Conservation (phyloP, 2,113 vertebrate genomes). For the Cryptomyrus ogoouensis region DNA sequence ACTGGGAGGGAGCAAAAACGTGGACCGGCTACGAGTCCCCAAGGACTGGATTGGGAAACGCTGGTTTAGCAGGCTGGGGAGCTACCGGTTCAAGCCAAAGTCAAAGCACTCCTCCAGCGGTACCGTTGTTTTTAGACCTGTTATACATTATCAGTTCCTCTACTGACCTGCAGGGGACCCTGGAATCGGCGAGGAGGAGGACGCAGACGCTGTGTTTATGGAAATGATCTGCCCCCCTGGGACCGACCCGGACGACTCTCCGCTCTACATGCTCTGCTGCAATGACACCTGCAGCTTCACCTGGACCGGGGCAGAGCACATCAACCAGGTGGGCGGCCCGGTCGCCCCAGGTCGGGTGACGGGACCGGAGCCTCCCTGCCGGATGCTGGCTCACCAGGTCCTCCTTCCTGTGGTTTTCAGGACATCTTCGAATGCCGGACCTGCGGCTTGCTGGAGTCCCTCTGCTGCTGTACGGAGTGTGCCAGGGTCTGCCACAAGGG, state of each 20-base stretch:
- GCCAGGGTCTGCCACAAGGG: constrained; percentile 98
- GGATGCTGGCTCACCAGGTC: background rate
- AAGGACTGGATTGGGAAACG: background rate
- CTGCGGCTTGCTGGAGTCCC: constrained; percentile 89
- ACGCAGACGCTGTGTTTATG: constrained; percentile 91
- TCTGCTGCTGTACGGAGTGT: constrained; percentile 97
- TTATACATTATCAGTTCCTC: background rate
- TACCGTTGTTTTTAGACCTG: background rate
- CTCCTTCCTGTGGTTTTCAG: constrained; percentile 46
- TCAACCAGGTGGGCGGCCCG: constrained; percentile 77
- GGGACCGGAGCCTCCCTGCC: background rate
- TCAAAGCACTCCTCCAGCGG: background rate
- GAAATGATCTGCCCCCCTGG: constrained; percentile 96
- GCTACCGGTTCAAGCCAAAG: background rate
- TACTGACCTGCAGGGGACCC: constrained; percentile 48
- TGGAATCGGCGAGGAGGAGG: constrained; percentile 83
- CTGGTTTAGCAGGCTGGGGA: background rate
- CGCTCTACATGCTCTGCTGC: constrained; percentile 94
- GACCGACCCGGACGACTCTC: constrained; percentile 96
- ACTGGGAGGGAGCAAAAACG: background rate
- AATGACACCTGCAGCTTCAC: constrained; percentile 99
- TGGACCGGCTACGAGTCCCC: background rate
- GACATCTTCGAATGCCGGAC: constrained; percentile 99
- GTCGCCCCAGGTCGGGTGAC: background rate
- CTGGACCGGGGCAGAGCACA: constrained; percentile 97